These are phyloP conservation scores for Marronus borbonicus DNA, from an alignment of 2,888 invertebrate species.

Conservation along the genomic window DNA sequence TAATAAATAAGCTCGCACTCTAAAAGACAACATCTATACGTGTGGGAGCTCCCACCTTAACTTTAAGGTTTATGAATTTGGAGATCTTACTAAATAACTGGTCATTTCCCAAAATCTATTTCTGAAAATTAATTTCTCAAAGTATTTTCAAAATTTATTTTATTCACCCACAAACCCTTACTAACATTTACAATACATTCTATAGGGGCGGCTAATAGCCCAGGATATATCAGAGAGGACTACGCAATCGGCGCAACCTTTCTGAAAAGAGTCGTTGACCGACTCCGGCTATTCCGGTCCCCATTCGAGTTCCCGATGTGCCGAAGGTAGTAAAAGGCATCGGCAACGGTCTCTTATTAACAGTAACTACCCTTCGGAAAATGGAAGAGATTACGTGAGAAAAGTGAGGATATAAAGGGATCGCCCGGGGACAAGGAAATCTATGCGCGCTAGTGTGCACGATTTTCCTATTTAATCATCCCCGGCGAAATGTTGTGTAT, in stretches of 20 bases:
- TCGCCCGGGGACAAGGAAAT: conserved; percentile 43
- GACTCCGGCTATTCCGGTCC: conserved; percentile 42
- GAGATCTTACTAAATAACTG: no score
- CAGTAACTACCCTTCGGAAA: conserved; percentile 52
- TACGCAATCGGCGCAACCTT: conserved; percentile 19
- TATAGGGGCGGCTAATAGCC: conserved; percentile 16
- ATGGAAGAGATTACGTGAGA: conserved; percentile 47
- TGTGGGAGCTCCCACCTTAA: no score
- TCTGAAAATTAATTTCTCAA: no score
- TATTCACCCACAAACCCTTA: neutral
- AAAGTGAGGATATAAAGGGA: conserved; percentile 47
- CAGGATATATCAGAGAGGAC: conserved; percentile 2
- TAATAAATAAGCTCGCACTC: no score
- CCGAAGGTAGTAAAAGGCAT: conserved; percentile 41
- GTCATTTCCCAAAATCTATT: no score
- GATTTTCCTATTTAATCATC: conserved; percentile 46
- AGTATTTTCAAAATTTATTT: no score
- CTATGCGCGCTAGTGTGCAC: conserved; percentile 35
- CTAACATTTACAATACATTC: conserved; percentile 1
- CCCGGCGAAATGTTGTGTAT: conserved; percentile 36
- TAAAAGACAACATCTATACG: no score
- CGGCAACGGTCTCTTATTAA: conserved; percentile 48
- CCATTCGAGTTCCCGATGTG: conserved; percentile 6
- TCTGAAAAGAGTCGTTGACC: conserved; percentile 30
- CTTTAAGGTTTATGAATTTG: no score